A percentile compares a stretch with the other conserved stretches of the same genome.
phyloP scores from a whole-genome alignment of 30 jellyfish, hydroid and myxozoan species.

The Cassiopea andromeda region DNA sequence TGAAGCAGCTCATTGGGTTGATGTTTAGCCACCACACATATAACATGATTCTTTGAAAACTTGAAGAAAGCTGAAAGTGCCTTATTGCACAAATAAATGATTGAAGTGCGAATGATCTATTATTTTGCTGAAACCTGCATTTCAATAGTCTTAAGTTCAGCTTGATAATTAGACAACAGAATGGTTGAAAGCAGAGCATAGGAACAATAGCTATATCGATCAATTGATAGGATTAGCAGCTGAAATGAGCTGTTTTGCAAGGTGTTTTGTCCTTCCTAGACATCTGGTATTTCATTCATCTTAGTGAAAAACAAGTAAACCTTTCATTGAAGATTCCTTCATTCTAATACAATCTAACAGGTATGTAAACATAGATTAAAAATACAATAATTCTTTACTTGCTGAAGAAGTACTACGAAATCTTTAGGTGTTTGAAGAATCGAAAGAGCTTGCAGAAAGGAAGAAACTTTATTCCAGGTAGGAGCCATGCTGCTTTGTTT shows the following conservation, averaged over 20 bases:
- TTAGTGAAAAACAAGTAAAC: background rate
- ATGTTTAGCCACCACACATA: background rate
- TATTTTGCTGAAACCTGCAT: background rate
- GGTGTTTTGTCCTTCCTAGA: background rate
- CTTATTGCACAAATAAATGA: background rate
- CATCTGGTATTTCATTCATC: background rate
- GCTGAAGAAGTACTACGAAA: too few relatives aligned
- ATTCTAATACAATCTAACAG: background rate
- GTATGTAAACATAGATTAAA: background rate
- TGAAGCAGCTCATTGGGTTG: background rate
- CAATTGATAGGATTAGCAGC: conserved; percentile 3
- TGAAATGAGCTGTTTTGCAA: conserved; percentile 16
- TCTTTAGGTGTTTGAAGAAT: too few relatives aligned
- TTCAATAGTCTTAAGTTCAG: background rate
- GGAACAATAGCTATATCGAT: background rate
- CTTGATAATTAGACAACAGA: background rate
- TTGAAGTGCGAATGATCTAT: background rate
- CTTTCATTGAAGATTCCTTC: background rate
- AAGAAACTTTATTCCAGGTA: too few relatives aligned
- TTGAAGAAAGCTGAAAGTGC: background rate
- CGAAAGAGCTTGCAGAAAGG: too few relatives aligned
- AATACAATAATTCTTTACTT: background rate
- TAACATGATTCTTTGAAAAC: background rate
- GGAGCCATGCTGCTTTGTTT: too few relatives aligned
- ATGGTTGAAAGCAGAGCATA: background rate